A percentile compares a stretch with the other conserved stretches of the same genome.
These are phyloP conservation scores for Rhombomys opimus DNA, from an alignment of 2,113 vertebrate species.

Conservation along the genomic window DNA sequence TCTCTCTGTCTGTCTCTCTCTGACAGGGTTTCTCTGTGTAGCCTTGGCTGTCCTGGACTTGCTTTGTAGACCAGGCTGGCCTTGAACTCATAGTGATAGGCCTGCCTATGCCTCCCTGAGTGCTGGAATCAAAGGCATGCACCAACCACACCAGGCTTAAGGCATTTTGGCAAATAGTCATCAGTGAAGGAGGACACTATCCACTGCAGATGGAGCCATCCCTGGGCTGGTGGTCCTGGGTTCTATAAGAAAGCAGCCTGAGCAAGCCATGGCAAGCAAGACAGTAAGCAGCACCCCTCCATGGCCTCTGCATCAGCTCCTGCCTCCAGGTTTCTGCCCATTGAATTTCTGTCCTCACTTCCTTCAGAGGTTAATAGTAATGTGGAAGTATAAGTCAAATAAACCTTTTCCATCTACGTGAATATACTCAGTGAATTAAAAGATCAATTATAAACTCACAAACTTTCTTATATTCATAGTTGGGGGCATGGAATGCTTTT, in stretches of 20 bases:
- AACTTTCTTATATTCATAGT: background rate
- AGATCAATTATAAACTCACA: background rate
- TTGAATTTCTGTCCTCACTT: background rate
- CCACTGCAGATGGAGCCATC: background rate
- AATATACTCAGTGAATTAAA: background rate
- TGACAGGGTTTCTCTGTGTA: too few relatives aligned
- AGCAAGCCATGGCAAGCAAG: background rate
- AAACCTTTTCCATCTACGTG: background rate
- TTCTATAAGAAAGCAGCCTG: background rate
- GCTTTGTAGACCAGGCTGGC: too few relatives aligned
- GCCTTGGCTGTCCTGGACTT: too few relatives aligned
- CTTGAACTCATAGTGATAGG: too few relatives aligned
- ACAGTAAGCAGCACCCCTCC: background rate
- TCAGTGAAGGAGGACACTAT: background rate
- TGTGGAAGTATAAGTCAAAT: background rate
- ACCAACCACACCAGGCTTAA: too few relatives aligned
- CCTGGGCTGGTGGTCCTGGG: background rate
- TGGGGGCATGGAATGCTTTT: background rate
- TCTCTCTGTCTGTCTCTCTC: too few relatives aligned
- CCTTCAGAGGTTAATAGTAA: background rate
- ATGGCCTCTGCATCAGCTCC: background rate
- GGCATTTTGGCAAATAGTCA: background rate
- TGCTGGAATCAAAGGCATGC: too few relatives aligned
- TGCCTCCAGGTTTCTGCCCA: background rate
- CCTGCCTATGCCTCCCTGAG: too few relatives aligned